Conservation (phyloP, 2,797 vertebrate species). For the Tenualosa ilisha region DNA sequence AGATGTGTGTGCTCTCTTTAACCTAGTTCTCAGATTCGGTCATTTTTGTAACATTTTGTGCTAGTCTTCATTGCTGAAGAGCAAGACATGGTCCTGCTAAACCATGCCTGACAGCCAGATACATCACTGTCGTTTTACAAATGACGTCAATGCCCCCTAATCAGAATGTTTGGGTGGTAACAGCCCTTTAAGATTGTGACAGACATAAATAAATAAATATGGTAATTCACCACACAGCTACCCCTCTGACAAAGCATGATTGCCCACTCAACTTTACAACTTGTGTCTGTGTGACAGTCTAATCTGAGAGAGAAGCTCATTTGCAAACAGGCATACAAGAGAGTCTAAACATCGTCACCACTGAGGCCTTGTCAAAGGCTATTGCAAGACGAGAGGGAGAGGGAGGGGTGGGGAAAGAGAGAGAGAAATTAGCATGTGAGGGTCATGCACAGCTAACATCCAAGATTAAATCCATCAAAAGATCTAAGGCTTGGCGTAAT, state of each 20-base stretch:
- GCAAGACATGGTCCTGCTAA: background rate
- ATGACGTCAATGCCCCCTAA: background rate
- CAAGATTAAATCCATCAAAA: slow-evolving; percentile 82
- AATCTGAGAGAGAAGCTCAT: background rate
- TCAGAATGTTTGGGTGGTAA: background rate
- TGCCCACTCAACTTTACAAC: background rate
- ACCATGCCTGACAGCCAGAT: background rate
- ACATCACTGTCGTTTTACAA: background rate
- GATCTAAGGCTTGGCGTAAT: slow-evolving; percentile 72
- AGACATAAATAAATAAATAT: background rate
- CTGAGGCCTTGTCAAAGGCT: background rate
- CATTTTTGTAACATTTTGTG: background rate
- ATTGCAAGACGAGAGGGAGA: background rate
- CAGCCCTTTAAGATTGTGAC: background rate
- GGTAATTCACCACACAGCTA: background rate
- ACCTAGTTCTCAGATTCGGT: too few relatives aligned
- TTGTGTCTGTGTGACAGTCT: background rate
- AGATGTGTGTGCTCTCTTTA: background rate
- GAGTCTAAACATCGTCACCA: background rate
- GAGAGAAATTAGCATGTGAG: slow-evolving; percentile 72
- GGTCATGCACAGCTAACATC: slow-evolving; percentile 75
- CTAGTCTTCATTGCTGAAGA: background rate
- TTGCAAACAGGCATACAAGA: background rate
- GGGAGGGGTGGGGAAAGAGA: too few relatives aligned
- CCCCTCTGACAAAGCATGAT: background rate